Evolutionary conservation across 2,113 vertebrate genomes (phyloP).

Genomic region (Oceanites oceanicus): DNA sequence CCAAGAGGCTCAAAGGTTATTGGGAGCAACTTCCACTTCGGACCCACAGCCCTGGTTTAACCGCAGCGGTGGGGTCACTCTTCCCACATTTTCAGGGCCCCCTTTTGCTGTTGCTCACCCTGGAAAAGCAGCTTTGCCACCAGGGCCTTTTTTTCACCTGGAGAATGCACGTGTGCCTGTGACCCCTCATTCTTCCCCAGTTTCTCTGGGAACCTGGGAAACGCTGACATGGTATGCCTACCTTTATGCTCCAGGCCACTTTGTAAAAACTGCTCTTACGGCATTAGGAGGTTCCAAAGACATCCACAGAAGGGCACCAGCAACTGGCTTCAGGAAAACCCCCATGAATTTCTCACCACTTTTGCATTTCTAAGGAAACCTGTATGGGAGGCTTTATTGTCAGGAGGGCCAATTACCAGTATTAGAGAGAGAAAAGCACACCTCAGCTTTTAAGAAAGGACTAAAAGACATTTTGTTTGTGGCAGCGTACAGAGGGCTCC

Average conservation of each 20-base stretch:
- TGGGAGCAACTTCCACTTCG: background rate
- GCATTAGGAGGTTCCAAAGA: background rate
- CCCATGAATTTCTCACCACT: background rate
- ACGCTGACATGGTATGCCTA: background rate
- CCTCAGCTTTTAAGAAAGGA: background rate
- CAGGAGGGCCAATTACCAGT: background rate
- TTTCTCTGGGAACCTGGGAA: background rate
- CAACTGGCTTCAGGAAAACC: background rate
- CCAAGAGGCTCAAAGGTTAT: background rate
- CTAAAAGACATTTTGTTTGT: fast-evolving
- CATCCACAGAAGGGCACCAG: fast-evolving
- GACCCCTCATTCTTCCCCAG: background rate
- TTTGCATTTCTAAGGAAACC: background rate
- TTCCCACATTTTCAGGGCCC: background rate
- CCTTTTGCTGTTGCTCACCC: background rate
- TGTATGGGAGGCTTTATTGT: background rate
- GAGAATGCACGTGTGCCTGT: fast-evolving
- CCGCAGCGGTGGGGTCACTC: background rate
- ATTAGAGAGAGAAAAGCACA: background rate
- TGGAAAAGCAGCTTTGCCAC: background rate
- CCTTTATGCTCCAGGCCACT: no score
- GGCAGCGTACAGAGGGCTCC: background rate
- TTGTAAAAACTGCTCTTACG: background rate
- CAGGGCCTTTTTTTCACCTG: background rate
- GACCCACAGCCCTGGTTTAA: background rate